phyloP scores from a whole-genome alignment of 2,113 vertebrate genomes.

The Lota lota region DNA sequence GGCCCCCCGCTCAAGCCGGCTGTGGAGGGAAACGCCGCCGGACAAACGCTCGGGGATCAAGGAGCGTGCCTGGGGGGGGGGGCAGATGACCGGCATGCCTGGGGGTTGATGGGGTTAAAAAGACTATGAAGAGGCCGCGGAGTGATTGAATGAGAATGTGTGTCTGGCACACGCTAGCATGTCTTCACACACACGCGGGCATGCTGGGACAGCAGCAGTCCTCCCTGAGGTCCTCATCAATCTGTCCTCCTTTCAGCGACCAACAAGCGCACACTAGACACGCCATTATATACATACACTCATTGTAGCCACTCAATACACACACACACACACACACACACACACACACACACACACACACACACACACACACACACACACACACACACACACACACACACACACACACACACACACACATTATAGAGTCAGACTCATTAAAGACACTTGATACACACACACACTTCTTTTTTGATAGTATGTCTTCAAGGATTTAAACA shows the following conservation, averaged over 20 bases:
- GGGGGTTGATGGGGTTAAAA: slow-evolving; percentile 41
- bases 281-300: background rate
- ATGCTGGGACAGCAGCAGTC: slow-evolving; percentile 45
- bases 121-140: slow-evolving; percentile 23
- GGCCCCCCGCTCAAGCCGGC: slow-evolving; percentile 28
- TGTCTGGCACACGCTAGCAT: slow-evolving; percentile 18
- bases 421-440: too few species aligned
- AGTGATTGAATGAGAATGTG: background rate
- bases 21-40: slow-evolving; percentile 52
- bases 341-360: slow-evolving; percentile 22
- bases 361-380: slow-evolving; percentile 15
- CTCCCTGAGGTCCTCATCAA: slow-evolving; percentile 55
- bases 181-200: slow-evolving; percentile 29
- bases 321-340: background rate
- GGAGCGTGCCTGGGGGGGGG: slow-evolving; percentile 31
- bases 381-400: slow-evolving; percentile 7
- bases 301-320: background rate
- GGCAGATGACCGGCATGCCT: slow-evolving; percentile 62
- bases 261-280: slow-evolving; percentile 10
- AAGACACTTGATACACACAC: background rate
- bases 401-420: background rate
- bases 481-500: too few species aligned
- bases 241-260: slow-evolving; percentile 50
- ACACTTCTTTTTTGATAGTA: too few species aligned
- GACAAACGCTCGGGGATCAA: slow-evolving; percentile 14